Percentiles rank a stretch among this genome's conserved stretches.
Evolutionary conservation across 35 echinoderm and acorn worm genomes (phyloP).

Genomic region (Acanthaster planci): DNA sequence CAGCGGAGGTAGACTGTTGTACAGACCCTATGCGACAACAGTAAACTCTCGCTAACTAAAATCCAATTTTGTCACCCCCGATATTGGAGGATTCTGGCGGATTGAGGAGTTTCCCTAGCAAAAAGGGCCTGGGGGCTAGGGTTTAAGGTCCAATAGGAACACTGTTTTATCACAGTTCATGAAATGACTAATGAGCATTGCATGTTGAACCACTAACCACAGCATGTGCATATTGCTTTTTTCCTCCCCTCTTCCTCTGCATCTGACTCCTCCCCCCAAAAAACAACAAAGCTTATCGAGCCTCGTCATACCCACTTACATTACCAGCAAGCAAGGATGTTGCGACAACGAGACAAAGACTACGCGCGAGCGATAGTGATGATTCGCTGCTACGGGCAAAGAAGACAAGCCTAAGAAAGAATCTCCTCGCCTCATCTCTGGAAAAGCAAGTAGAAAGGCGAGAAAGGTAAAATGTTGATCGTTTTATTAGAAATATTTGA

Average conservation of each 20-base stretch:
- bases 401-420: slow-evolving; percentile 17
- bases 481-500: too few relatives aligned
- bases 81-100: too few relatives aligned
- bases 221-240: slow-evolving; percentile 3
- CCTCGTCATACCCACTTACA: slow-evolving; percentile 16
- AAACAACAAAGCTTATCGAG: slow-evolving; percentile 4
- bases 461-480: background rate
- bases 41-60: too few relatives aligned
- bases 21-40: too few relatives aligned
- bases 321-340: background rate
- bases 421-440: slow-evolving; percentile 6
- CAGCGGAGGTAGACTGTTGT: too few relatives aligned
- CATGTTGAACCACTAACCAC: background rate
- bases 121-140: too few relatives aligned
- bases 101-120: too few relatives aligned
- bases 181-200: background rate
- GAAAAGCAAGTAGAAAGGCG: slow-evolving; percentile 10
- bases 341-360: background rate
- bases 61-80: too few relatives aligned
- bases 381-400: background rate
- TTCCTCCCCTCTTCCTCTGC: background rate
- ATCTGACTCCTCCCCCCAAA: too few relatives aligned
- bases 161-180: too few relatives aligned
- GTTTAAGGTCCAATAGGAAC: too few relatives aligned
- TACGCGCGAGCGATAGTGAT: slow-evolving; percentile 10